Evolutionary conservation across 64 coral and sea anemone genomes (phyloP).

Genomic region (Dendrophyllia cribrosa): DNA sequence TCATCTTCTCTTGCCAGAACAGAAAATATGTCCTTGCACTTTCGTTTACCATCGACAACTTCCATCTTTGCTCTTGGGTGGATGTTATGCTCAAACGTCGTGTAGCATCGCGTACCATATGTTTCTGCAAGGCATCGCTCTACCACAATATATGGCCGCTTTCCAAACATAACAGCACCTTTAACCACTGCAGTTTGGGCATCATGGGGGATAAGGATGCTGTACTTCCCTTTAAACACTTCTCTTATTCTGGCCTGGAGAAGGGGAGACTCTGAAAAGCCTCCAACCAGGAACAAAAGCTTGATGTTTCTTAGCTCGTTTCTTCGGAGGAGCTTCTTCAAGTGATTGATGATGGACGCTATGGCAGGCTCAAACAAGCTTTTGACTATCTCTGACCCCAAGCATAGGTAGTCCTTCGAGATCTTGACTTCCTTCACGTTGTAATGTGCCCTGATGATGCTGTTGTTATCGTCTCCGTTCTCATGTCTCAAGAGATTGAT

Average conservation of each 20-base stretch:
- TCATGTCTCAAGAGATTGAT: constrained; percentile 22
- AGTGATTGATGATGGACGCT: background rate
- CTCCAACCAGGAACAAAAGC: constrained; percentile 51
- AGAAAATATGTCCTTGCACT: constrained; percentile 22
- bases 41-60: background rate
- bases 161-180: constrained; percentile 65
- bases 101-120: background rate
- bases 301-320: background rate
- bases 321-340: background rate
- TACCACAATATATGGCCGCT: constrained; percentile 27
- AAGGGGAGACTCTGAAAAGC: constrained; percentile 53
- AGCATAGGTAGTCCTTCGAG: constrained; percentile 2
- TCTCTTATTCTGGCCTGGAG: constrained; percentile 20
- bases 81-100: background rate
- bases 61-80: background rate
- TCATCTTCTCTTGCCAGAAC: constrained; percentile 28
- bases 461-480: background rate
- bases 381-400: background rate
- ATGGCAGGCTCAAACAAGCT: constrained; percentile 24
- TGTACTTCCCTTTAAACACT: background rate
- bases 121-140: constrained; percentile 37
- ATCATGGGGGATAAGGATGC: constrained; percentile 42
- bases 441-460: background rate
- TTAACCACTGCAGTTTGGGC: constrained; percentile 50
- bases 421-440: background rate